Evolutionary conservation across 2,113 vertebrate species (phyloP).

Genomic region (Calidris pugnax): DNA sequence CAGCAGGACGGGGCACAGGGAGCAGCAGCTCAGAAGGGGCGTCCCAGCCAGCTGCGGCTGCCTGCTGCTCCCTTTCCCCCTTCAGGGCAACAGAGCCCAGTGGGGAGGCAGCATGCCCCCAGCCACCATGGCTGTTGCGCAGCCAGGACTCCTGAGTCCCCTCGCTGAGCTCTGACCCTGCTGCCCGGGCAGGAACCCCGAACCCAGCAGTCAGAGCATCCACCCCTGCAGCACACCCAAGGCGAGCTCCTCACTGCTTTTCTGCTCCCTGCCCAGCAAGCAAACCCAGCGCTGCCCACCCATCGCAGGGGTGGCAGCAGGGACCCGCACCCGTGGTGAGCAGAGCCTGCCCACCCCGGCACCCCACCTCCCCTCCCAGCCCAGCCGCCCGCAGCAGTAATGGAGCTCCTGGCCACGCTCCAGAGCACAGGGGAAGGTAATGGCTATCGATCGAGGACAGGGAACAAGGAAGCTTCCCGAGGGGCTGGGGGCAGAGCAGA

Average conservation of each 20-base stretch:
- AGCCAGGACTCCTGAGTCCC: fast-evolving
- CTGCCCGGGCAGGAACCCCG: fast-evolving
- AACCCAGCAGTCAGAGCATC: not conserved
- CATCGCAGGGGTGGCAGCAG: not conserved
- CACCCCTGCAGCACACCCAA: not conserved
- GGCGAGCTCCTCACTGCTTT: not conserved
- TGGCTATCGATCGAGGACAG: constrained; percentile 43
- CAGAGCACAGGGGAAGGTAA: constrained; percentile 35
- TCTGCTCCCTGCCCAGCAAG: not conserved
- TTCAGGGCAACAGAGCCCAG: fast-evolving
- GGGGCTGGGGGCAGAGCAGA: not conserved
- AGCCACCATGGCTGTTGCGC: fast-evolving
- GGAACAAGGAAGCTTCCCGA: not conserved
- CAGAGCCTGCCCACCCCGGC: not conserved
- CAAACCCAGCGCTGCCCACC: not conserved
- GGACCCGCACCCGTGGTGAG: fast-evolving
- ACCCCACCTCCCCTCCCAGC: not conserved
- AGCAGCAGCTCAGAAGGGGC: not conserved
- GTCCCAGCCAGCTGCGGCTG: not conserved
- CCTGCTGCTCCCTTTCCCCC: not conserved
- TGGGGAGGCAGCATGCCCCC: fast-evolving
- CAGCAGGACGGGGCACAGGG: not conserved
- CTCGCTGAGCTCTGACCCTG: not conserved
- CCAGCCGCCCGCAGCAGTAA: not conserved
- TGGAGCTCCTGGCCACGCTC: constrained; percentile 51